These are phyloP conservation scores for Metalampra italica DNA, from an alignment of 2,888 invertebrate genomes.

Conservation along the genomic window DNA sequence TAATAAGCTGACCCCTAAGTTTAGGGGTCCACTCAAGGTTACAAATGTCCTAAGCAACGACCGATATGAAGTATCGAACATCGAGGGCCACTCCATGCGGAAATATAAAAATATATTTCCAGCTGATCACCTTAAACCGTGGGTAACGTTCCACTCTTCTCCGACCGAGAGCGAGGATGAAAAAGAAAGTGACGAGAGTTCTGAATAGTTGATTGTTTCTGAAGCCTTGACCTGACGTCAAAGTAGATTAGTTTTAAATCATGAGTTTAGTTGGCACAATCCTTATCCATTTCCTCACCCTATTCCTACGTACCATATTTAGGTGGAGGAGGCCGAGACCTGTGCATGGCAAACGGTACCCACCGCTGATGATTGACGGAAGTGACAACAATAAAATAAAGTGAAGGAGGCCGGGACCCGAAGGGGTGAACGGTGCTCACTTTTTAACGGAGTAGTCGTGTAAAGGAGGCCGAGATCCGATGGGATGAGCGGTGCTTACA, in stretches of 20 bases:
- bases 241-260: background rate
- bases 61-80: slow-evolving; percentile 11
- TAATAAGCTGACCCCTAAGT: slow-evolving; percentile 13
- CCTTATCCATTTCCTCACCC: background rate
- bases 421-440: too few species aligned
- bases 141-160: slow-evolving; percentile 5
- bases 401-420: background rate
- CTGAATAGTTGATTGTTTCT: too few species aligned
- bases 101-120: slow-evolving; percentile 8
- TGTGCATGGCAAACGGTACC: too few species aligned
- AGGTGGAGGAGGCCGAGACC: too few species aligned
- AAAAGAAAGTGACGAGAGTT: too few species aligned
- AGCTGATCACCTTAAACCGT: slow-evolving; percentile 11
- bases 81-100: background rate
- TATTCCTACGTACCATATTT: too few species aligned
- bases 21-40: slow-evolving; percentile 11
- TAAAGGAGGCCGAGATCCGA: too few species aligned
- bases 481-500: too few species aligned
- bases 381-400: too few species aligned
- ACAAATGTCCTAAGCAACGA: slow-evolving; percentile 9
- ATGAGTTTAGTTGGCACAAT: background rate
- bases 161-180: background rate
- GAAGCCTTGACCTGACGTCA: too few species aligned
- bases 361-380: background rate
- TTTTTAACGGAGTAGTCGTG: too few species aligned